These are phyloP conservation scores for Globodera rostochiensis DNA, from an alignment of 1,140 invertebrate species.

Conservation along the genomic window DNA sequence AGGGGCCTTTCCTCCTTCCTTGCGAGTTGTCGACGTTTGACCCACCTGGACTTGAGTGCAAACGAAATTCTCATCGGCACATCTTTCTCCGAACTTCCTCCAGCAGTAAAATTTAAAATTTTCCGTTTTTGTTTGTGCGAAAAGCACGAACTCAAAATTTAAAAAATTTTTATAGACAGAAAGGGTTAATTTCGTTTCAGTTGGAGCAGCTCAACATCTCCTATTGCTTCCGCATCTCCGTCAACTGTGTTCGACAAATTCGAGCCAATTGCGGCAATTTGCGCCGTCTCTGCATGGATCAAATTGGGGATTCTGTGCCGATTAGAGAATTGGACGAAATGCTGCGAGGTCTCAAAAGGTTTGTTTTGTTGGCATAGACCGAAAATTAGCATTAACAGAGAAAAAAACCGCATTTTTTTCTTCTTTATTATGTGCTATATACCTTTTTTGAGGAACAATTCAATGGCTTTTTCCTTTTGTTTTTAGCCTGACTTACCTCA, in stretches of 20 bases:
- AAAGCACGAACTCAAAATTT: neutral
- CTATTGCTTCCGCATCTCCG: constrained; percentile 6
- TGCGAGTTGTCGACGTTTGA: constrained; percentile 4
- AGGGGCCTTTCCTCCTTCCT: constrained; percentile 13
- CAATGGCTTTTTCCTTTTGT: neutral
- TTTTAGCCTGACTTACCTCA: constrained; percentile 14
- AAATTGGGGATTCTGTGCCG: constrained; percentile 13
- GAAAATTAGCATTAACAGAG: no score
- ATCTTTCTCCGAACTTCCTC: constrained; percentile 14
- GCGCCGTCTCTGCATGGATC: constrained; percentile 17
- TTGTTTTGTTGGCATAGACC: no score
- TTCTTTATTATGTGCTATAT: neutral
- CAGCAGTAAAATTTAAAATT: neutral
- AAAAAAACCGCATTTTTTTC: neutral
- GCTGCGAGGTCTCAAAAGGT: constrained; percentile 22
- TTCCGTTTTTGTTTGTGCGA: neutral
- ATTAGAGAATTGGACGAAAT: constrained; percentile 12
- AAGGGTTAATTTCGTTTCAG: neutral
- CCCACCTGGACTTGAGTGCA: constrained; percentile 10
- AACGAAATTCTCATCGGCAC: constrained; percentile 18
- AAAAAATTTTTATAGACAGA: neutral
- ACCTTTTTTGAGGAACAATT: neutral
- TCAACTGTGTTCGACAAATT: neutral
- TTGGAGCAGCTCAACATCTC: neutral
- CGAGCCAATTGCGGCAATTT: constrained; percentile 25